Evolutionary conservation across 2,888 invertebrate genomes (phyloP).

Genomic region (Buathra laborator): DNA sequence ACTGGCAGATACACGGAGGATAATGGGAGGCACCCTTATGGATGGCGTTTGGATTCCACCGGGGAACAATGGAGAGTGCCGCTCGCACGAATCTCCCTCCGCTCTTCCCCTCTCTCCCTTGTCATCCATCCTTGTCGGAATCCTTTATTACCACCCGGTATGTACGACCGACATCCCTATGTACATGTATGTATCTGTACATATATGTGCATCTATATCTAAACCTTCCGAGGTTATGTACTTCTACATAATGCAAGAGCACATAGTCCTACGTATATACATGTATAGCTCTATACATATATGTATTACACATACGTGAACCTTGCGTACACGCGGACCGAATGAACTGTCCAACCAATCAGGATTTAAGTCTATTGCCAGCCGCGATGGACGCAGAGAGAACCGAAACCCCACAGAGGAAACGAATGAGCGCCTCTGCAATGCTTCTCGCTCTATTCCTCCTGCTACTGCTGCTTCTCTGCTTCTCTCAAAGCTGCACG

Average conservation of each 20-base stretch:
- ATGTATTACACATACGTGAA: slow-evolving; percentile 30
- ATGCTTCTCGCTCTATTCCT: slow-evolving; percentile 7
- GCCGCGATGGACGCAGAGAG: slow-evolving; percentile 78
- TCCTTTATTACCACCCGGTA: slow-evolving; percentile 82
- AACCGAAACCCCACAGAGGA: slow-evolving; percentile 44
- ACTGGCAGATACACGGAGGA: slow-evolving; percentile 77
- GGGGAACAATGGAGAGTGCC: slow-evolving; percentile 81
- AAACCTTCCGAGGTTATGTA: slow-evolving; percentile 45
- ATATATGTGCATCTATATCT: slow-evolving; percentile 33
- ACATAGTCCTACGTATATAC: slow-evolving; percentile 35
- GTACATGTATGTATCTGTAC: slow-evolving; percentile 44
- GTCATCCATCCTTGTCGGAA: slow-evolving; percentile 83
- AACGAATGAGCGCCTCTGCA: slow-evolving; percentile 43
- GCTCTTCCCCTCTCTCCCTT: slow-evolving; percentile 68
- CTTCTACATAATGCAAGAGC: slow-evolving; percentile 48
- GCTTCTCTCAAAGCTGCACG: slow-evolving; percentile 37
- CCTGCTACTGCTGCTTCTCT: slow-evolving; percentile 21
- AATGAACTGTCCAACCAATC: slow-evolving; percentile 83
- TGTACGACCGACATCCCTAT: slow-evolving; percentile 71
- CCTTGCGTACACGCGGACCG: slow-evolving; percentile 68
- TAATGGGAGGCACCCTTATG: slow-evolving; percentile 83
- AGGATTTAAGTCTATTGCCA: slow-evolving; percentile 82
- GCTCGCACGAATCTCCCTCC: slow-evolving; percentile 64
- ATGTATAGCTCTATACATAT: slow-evolving; percentile 2
- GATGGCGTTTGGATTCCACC: slow-evolving; percentile 81